phyloP scores from a whole-genome alignment of 2,113 vertebrate genomes.

The Notarius quadriscutis region DNA sequence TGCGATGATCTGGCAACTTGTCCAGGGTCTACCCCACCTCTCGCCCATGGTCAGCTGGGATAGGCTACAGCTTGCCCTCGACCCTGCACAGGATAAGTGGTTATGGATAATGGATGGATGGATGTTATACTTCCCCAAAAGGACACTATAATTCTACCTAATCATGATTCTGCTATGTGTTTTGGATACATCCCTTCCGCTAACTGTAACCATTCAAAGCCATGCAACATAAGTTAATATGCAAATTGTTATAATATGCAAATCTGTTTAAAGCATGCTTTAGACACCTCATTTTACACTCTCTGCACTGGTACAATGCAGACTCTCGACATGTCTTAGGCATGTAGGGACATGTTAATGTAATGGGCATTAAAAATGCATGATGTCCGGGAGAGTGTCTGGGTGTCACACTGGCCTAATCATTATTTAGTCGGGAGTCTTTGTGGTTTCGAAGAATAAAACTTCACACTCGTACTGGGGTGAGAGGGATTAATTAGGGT shows the following conservation, averaged over 20 bases:
- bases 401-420: conserved; percentile 25
- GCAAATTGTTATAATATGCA: not conserved
- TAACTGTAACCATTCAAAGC: not conserved
- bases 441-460: conserved; percentile 22
- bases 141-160: not conserved
- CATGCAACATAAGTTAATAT: not conserved
- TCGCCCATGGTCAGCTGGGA: too few relatives aligned
- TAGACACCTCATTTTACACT: not conserved
- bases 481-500: conserved; percentile 50
- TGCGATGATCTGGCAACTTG: too few relatives aligned
- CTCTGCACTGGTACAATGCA: not conserved
- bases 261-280: not conserved
- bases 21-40: too few relatives aligned
- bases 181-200: not conserved
- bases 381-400: conserved; percentile 14
- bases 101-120: too few relatives aligned
- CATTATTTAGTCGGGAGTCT: conserved; percentile 23
- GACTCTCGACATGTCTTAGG: not conserved
- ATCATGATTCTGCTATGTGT: not conserved
- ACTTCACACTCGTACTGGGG: conserved; percentile 30
- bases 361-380: not conserved
- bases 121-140: too few relatives aligned
- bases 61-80: too few relatives aligned
- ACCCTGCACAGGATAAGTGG: too few relatives aligned
- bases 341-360: conserved; percentile 6